These are phyloP conservation scores for Hedya salicella DNA, from an alignment of 2,888 invertebrate genomes.

Conservation along the genomic window DNA sequence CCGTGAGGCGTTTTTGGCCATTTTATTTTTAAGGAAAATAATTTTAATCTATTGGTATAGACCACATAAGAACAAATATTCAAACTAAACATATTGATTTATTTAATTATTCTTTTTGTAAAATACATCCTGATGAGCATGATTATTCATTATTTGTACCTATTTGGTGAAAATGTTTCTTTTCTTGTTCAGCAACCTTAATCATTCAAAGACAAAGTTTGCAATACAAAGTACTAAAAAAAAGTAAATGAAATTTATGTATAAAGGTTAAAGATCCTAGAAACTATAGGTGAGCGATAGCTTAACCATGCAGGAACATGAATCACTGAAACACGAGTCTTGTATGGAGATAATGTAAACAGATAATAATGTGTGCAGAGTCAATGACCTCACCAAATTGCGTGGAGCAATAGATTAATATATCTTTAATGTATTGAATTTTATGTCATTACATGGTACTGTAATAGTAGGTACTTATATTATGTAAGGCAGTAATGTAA, in stretches of 20 bases:
- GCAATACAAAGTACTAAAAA: conserved; percentile 22
- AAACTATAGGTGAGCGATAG: conserved; percentile 11
- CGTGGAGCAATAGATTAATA: background rate
- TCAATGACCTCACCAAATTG: conserved; percentile 37
- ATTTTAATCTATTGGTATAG: too few relatives aligned
- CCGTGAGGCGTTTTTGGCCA: too few relatives aligned
- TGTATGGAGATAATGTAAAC: conserved; percentile 33
- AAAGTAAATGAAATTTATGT: conserved; percentile 1
- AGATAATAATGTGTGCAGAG: conserved; percentile 38
- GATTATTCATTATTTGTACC: too few relatives aligned
- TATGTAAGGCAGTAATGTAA: too few relatives aligned
- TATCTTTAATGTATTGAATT: background rate
- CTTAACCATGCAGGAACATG: conserved; percentile 24
- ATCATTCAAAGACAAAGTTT: background rate
- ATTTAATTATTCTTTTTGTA: too few relatives aligned
- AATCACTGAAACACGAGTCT: conserved; percentile 19
- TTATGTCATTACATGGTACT: too few relatives aligned
- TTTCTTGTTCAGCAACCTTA: background rate
- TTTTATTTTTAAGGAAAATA: too few relatives aligned
- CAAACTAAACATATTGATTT: too few relatives aligned
- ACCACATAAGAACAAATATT: too few relatives aligned
- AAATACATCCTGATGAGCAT: too few relatives aligned
- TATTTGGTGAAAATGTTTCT: too few relatives aligned
- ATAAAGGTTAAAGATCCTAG: conserved; percentile 22
- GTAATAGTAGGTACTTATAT: too few relatives aligned